These are phyloP conservation scores for Tragulus kanchil DNA, from an alignment of 2,113 vertebrate species.

Conservation along the genomic window DNA sequence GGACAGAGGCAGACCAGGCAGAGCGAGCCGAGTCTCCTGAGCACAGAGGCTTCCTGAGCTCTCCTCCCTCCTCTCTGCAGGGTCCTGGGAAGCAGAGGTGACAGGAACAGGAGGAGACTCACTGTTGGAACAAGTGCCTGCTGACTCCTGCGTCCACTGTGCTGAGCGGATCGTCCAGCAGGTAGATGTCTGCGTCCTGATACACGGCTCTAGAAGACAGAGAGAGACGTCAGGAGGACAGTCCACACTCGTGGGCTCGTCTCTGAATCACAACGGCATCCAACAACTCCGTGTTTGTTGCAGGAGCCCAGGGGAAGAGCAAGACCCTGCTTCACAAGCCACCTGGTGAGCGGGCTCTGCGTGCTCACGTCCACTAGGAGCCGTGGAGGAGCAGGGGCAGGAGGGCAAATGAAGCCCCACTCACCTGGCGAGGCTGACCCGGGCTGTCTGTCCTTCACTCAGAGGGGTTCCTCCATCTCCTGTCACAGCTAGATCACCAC, in stretches of 20 bases:
- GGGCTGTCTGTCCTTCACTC: conserved; percentile 97
- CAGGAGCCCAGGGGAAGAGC: fast-evolving
- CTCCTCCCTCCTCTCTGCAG: neutral
- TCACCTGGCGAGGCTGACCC: conserved; percentile 95
- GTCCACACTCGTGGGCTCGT: fast-evolving
- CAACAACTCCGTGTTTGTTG: fast-evolving
- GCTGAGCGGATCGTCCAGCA: conserved; percentile 86
- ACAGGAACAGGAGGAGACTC: conserved; percentile 76
- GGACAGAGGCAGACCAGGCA: neutral
- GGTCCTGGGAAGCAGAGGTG: neutral
- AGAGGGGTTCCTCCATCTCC: conserved; percentile 95
- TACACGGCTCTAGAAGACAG: conserved; percentile 93
- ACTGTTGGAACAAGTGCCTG: conserved; percentile 96
- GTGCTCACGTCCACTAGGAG: fast-evolving
- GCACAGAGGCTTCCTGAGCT: neutral
- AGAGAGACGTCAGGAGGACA: neutral
- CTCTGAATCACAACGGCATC: fast-evolving
- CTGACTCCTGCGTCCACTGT: conserved; percentile 90
- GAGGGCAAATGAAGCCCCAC: fast-evolving
- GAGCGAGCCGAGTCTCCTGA: fast-evolving
- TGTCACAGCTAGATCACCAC: conserved; percentile 94
- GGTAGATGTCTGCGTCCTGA: conserved; percentile 97
- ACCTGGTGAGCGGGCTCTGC: fast-evolving
- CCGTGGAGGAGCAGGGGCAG: fast-evolving
- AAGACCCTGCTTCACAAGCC: fast-evolving